Evolutionary conservation across 2,797 vertebrate species (phyloP).

Genomic region (Parauchenoglanis punctatus): DNA sequence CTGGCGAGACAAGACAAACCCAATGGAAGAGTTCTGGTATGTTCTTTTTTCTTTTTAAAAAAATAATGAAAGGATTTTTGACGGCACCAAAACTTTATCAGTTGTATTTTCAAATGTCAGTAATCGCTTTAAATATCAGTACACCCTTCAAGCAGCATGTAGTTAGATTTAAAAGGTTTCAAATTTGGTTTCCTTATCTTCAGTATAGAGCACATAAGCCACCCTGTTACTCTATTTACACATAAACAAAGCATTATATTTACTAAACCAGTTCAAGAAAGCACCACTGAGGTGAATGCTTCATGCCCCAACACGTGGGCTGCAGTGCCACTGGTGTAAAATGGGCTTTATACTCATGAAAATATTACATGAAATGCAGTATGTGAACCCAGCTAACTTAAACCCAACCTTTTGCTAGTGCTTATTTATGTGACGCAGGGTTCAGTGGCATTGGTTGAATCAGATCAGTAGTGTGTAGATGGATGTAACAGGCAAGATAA

Average conservation of each 20-base stretch:
- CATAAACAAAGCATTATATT: neutral
- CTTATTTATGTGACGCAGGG: neutral
- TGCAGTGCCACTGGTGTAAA: neutral
- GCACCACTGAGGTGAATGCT: neutral
- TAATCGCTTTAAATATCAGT: neutral
- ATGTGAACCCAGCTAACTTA: neutral
- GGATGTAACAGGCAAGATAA: neutral
- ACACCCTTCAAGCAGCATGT: neutral
- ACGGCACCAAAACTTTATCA: neutral
- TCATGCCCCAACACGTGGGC: neutral
- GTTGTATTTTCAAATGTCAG: neutral
- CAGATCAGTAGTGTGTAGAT: neutral
- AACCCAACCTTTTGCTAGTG: neutral
- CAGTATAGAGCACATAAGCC: neutral
- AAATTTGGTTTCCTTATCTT: neutral
- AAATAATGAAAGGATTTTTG: neutral
- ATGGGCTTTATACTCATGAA: neutral
- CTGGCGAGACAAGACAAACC: conserved; percentile 87
- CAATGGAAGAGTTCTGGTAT: conserved; percentile 89
- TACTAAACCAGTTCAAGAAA: neutral
- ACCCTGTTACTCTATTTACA: neutral
- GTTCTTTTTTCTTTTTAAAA: too few species aligned
- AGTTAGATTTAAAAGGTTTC: neutral
- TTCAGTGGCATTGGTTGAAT: neutral
- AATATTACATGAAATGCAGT: neutral